phyloP scores from a whole-genome alignment of 2,888 invertebrate species.

The Nymphalis urticae region DNA sequence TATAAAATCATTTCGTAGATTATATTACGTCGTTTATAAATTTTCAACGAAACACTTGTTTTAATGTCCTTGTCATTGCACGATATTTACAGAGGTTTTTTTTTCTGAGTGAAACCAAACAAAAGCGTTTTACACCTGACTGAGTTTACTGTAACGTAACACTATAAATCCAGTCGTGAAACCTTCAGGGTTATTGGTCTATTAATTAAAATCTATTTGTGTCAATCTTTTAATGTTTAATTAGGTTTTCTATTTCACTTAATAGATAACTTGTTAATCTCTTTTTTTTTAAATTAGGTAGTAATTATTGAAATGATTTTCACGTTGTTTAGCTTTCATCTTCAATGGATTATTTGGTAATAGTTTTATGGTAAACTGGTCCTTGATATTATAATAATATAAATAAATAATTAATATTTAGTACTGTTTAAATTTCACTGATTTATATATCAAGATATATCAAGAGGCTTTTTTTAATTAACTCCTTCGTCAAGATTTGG shows the following conservation, averaged over 20 bases:
- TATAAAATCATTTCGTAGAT: background rate
- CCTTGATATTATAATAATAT: no score
- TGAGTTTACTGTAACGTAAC: conserved; percentile 54
- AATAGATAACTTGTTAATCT: no score
- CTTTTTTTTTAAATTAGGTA: no score
- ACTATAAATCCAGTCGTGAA: conserved; percentile 49
- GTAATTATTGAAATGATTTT: no score
- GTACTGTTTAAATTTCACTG: no score
- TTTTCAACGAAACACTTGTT: conserved; percentile 48
- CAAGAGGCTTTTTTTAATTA: no score
- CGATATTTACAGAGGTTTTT: conserved; percentile 48
- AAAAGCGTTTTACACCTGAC: conserved; percentile 55
- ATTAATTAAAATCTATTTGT: conserved; percentile 23
- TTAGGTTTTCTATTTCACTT: background rate
- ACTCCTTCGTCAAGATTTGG: no score
- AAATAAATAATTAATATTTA: no score
- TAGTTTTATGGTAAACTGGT: no score
- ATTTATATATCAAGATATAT: no score
- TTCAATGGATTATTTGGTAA: no score
- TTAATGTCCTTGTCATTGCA: conserved; percentile 53
- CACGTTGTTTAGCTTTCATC: no score
- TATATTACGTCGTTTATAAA: conserved; percentile 16
- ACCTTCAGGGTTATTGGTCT: conserved; percentile 34
- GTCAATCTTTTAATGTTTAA: conserved; percentile 3
- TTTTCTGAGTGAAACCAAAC: conserved; percentile 61